Evolutionary conservation across 2,888 invertebrate genomes (phyloP), one percentile per base, ranked within the genome.

Genomic region (Nemapogon koenigi): DNA sequence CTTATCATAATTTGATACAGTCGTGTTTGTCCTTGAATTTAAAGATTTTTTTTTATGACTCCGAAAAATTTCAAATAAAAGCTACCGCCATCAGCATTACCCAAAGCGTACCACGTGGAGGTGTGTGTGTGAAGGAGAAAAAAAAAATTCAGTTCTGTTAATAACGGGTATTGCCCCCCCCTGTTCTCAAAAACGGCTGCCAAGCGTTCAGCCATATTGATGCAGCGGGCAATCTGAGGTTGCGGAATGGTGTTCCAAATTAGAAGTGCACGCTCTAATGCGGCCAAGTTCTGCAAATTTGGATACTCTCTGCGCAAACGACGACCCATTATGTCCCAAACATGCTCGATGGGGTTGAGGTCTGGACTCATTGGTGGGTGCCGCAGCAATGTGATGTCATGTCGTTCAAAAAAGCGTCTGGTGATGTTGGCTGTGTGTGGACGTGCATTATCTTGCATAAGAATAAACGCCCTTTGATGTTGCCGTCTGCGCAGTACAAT

Each of bases 281-380:
- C 27, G 27, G 27, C 27, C n/a, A 27, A 27, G 27, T 27, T 27
- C n/a, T 4, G 27, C 13, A 27, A 27, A 27, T 27, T 27, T 27
- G 27, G 27, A 27, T 27, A 27, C 4, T 27, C n/a, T 27, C n/a
- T 4, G n/a, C 27, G 27, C 27, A 27, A 27, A 6, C 27, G 27
- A 10, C 27, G 27, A 10, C 27, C 27, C 27, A 27, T 6, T 6
- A 27, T 15, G 39, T 35, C 39, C 39, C 39, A 35, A 2, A 18
- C 14, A n/a, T 39, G 39, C 16, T 39, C 35, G 4, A 29, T 29
- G 7, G 35, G 35, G 8, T 39, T 39, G 3, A 39, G 29, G 19
- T 35, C 35, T 2, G 35, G 35, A 14, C 39, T 39, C 8, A 25
- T 13, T 15, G 35, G 28, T 28, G 35, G 39, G 18, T 33, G 32